phyloP scores from a whole-genome alignment of 2,113 vertebrate genomes.

The Mirounga angustirostris region DNA sequence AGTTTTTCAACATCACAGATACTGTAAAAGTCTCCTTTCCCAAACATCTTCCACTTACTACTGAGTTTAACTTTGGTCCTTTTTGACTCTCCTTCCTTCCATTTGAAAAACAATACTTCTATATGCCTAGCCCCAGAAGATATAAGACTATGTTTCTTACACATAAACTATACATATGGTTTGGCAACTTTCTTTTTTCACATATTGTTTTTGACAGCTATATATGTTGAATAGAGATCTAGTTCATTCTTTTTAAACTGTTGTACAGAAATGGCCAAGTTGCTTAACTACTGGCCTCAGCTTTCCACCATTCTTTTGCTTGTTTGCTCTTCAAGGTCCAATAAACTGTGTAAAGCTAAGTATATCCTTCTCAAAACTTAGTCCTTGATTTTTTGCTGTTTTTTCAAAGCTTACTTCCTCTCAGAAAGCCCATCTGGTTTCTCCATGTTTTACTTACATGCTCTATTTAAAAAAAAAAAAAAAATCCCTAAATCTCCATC shows the following conservation, averaged over 20 bases:
- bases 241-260: slow-evolving; percentile 38
- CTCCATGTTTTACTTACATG: slow-evolving; percentile 25
- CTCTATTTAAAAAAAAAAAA: neutral
- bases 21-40: neutral
- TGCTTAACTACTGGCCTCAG: neutral
- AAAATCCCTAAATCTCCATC: slow-evolving; percentile 39
- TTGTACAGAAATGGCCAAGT: slow-evolving; percentile 1
- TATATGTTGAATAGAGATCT: neutral
- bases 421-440: neutral
- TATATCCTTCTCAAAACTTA: slow-evolving; percentile 49
- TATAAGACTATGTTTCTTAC: neutral
- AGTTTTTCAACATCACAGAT: neutral
- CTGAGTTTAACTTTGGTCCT: neutral
- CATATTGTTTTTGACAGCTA: slow-evolving; percentile 11
- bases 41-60: neutral
- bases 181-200: neutral
- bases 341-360: neutral
- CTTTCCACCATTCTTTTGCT: slow-evolving; percentile 17
- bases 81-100: neutral
- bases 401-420: slow-evolving; percentile 38
- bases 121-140: neutral
- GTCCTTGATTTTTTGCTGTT: neutral
- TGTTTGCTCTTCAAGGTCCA: slow-evolving; percentile 12
- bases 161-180: neutral
- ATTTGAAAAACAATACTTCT: neutral